Evolutionary conservation across 2,113 vertebrate species (phyloP).

Genomic region (Lutjanus erythropterus): DNA sequence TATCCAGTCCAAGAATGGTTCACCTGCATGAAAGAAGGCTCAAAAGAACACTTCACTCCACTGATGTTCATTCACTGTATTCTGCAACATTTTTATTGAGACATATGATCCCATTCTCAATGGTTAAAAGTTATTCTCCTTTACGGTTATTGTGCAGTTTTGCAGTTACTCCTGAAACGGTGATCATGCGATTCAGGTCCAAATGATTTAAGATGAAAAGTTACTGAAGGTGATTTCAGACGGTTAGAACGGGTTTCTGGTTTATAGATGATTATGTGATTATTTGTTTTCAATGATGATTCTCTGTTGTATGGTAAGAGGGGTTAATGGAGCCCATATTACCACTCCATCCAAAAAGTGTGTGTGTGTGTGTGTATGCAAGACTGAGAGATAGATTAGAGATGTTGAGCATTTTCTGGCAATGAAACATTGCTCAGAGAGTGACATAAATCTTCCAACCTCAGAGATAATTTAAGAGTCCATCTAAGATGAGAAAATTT

Average conservation of each 20-base stretch:
- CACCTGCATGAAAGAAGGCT: slow-evolving; percentile 76
- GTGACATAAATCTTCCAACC: slow-evolving; percentile 59
- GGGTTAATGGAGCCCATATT: slow-evolving; percentile 29
- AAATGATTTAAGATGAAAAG: slow-evolving; percentile 26
- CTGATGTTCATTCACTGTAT: slow-evolving; percentile 51
- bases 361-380: slow-evolving; percentile 22
- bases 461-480: slow-evolving; percentile 74
- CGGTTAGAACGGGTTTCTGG: slow-evolving; percentile 23
- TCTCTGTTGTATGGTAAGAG: slow-evolving; percentile 20
- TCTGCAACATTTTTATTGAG: slow-evolving; percentile 45
- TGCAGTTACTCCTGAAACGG: slow-evolving; percentile 25
- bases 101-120: neutral
- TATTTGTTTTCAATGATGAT: slow-evolving; percentile 20
- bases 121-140: slow-evolving; percentile 18
- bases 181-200: slow-evolving; percentile 26
- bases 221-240: slow-evolving; percentile 49
- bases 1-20: slow-evolving; percentile 65
- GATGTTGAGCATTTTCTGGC: slow-evolving; percentile 33
- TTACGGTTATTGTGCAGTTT: slow-evolving; percentile 34
- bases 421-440: slow-evolving; percentile 32
- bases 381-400: slow-evolving; percentile 54
- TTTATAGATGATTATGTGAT: slow-evolving; percentile 27
- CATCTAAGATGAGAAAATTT: slow-evolving; percentile 56
- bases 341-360: slow-evolving; percentile 64
- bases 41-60: slow-evolving; percentile 55